These are phyloP conservation scores for Scomber japonicus DNA, from an alignment of 2,113 vertebrate species.

Conservation along the genomic window DNA sequence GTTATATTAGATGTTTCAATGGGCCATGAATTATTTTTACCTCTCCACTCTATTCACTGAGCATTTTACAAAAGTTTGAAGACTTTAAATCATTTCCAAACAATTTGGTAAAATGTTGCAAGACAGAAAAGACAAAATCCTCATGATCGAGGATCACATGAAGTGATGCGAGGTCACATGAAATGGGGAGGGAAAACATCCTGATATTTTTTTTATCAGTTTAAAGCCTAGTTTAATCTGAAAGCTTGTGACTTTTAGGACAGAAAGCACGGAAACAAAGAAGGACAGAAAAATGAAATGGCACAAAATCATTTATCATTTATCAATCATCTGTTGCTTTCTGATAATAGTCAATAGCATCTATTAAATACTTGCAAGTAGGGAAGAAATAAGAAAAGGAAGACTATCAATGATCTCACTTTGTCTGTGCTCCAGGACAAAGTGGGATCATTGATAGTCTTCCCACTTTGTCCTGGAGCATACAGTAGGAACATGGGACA, in stretches of 20 bases:
- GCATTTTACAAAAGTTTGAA: neutral
- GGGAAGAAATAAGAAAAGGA: neutral
- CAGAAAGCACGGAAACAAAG: too few relatives aligned
- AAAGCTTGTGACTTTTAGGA: too few relatives aligned
- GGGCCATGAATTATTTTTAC: neutral
- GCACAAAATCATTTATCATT: too few relatives aligned
- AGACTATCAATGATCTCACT: neutral
- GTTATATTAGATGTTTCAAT: conserved; percentile 10
- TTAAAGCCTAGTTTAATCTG: neutral
- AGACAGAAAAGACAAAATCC: neutral
- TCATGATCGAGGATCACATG: neutral
- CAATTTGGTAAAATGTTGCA: neutral
- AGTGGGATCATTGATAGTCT: too few relatives aligned
- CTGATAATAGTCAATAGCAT: neutral
- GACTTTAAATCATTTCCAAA: neutral
- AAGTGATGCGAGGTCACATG: too few relatives aligned
- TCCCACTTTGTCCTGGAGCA: neutral
- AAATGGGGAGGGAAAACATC: too few relatives aligned
- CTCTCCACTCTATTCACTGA: neutral
- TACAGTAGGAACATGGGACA: neutral
- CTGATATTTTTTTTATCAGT: neutral
- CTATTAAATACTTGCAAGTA: neutral
- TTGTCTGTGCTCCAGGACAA: neutral
- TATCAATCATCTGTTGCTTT: neutral
- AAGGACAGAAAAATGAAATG: too few relatives aligned